phyloP scores from a whole-genome alignment of 1,140 invertebrate genomes.

The Palaemon carinicauda region DNA sequence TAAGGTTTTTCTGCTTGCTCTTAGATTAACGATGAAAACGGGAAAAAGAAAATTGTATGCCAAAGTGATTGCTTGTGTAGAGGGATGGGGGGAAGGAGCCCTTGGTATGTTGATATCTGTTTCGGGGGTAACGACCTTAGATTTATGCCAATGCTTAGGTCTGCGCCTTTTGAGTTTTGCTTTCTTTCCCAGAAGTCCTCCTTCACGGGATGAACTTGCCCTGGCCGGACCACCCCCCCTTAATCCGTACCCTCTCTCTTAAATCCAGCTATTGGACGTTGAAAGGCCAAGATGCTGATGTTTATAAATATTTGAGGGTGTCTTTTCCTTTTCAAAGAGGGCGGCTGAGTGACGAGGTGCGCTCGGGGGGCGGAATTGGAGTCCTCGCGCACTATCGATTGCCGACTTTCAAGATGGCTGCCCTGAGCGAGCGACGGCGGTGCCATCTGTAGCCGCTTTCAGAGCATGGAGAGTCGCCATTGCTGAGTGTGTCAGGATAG shows the following conservation, averaged over 20 bases:
- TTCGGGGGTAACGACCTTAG: background rate
- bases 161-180: background rate
- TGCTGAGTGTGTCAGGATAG: slow-evolving; percentile 34
- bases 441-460: slow-evolving; percentile 23
- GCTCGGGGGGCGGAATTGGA: background rate
- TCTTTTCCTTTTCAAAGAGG: background rate
- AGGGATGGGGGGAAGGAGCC: background rate
- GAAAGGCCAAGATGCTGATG: no score
- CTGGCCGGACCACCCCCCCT: no score
- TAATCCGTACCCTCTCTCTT: no score
- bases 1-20: background rate
- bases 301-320: background rate
- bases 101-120: background rate
- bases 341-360: background rate
- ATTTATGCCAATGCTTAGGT: background rate
- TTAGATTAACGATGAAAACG: no score
- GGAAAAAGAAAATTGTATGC: no score
- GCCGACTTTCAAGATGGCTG: slow-evolving; percentile 50
- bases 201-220: background rate
- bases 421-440: slow-evolving; percentile 14
- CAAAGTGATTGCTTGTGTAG: background rate
- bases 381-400: slow-evolving; percentile 38
- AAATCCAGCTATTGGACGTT: no score
- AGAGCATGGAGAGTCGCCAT: slow-evolving; percentile 43
- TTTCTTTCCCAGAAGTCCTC: background rate